Evolutionary conservation across 2,888 invertebrate genomes (phyloP).

Genomic region (Eremobia ochroleuca): DNA sequence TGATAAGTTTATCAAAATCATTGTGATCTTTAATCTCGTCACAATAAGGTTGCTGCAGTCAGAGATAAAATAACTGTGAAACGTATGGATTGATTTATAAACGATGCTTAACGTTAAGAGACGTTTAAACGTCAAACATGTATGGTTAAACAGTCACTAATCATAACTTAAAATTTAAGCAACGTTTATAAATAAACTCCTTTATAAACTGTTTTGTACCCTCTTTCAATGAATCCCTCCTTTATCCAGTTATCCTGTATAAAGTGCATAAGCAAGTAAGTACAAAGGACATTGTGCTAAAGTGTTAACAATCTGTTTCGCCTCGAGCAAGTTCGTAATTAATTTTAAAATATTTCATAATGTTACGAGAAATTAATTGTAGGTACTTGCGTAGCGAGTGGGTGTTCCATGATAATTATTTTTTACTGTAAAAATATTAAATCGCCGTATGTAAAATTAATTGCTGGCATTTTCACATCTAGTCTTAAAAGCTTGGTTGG

Average conservation of each 20-base stretch:
- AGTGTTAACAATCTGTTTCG: conserved; percentile 67
- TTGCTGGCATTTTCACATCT: not conserved
- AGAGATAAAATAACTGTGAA: too few species aligned
- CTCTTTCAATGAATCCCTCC: not conserved
- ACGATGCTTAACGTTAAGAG: too few species aligned
- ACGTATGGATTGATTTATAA: too few species aligned
- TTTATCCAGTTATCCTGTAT: conserved; percentile 7
- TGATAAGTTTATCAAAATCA: too few species aligned
- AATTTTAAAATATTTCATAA: conserved; percentile 77
- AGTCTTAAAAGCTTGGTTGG: not conserved
- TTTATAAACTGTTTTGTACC: not conserved
- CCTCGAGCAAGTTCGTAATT: conserved; percentile 73
- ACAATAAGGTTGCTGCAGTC: too few species aligned
- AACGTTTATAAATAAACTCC: too few species aligned
- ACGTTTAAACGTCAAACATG: too few species aligned
- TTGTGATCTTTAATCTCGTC: too few species aligned
- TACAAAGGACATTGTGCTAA: conserved; percentile 59
- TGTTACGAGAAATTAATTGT: conserved; percentile 64
- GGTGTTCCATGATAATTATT: conserved; percentile 43
- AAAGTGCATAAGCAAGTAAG: conserved; percentile 28
- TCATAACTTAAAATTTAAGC: too few species aligned
- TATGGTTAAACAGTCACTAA: too few species aligned
- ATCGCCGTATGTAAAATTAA: not conserved
- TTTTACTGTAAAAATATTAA: not conserved
- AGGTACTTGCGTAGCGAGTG: conserved; percentile 47